Conservation (phyloP, 1,140 invertebrate species). For the Drosophila novamexicana region DNA sequence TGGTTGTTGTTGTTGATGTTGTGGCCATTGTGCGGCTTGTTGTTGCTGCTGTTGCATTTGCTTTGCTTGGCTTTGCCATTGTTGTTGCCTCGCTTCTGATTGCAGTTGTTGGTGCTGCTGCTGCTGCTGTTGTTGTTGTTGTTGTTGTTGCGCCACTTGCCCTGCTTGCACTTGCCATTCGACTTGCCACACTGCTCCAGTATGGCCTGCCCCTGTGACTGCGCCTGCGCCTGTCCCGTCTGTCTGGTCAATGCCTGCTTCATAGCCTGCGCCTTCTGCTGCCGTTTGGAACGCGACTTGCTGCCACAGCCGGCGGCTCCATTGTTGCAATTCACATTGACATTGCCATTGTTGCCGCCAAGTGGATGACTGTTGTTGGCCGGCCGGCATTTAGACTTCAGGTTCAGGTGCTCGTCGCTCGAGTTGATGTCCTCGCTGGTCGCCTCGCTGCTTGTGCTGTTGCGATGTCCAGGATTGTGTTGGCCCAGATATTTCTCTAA, state of each 20-base stretch:
- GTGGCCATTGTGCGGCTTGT: slow-evolving; percentile 17
- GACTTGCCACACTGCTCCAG: slow-evolving; percentile 9
- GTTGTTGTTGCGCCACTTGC: slow-evolving; percentile 15
- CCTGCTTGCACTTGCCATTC: not conserved
- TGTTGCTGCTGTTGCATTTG: slow-evolving; percentile 23
- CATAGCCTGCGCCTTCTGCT: slow-evolving; percentile 44
- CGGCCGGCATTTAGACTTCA: slow-evolving; percentile 44
- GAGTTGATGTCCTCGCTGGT: slow-evolving; percentile 77
- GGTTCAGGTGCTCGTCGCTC: slow-evolving; percentile 64
- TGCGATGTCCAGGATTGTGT: slow-evolving; percentile 77
- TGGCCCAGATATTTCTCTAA: slow-evolving; percentile 71
- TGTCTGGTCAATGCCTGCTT: slow-evolving; percentile 21
- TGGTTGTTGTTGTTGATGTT: slow-evolving; percentile 5
- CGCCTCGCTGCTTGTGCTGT: slow-evolving; percentile 80
- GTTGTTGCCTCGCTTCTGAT: slow-evolving; percentile 25
- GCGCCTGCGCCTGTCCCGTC: slow-evolving; percentile 7
- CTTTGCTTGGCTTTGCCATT: slow-evolving; percentile 36
- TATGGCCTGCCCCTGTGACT: slow-evolving; percentile 1
- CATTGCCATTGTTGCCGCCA: slow-evolving; percentile 7
- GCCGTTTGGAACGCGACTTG: slow-evolving; percentile 55
- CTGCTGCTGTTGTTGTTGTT: slow-evolving; percentile 10
- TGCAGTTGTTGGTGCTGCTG: slow-evolving; percentile 28
- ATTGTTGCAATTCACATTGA: slow-evolving; percentile 2
- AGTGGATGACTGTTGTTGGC: not conserved
- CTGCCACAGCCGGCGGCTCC: slow-evolving; percentile 6